Conservation (phyloP, 2,113 vertebrate genomes). For the Prietella phreatophila region DNA sequence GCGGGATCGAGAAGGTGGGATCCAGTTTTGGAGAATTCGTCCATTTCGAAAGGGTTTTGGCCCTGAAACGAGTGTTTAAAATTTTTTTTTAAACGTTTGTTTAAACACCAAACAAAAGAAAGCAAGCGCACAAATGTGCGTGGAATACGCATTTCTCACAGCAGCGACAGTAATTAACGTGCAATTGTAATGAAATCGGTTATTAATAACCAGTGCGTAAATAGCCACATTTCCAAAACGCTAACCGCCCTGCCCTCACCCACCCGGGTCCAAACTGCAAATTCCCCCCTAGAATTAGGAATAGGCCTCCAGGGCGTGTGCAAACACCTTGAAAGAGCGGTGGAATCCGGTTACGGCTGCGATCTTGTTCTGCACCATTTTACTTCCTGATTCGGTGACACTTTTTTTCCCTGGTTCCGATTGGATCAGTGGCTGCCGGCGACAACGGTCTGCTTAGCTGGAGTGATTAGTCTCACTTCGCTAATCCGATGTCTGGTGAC, state of each 20-base stretch:
- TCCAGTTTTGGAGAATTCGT: constrained; percentile 79
- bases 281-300: no score
- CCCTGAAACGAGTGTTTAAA: constrained; percentile 69
- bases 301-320: background rate
- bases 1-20: constrained; percentile 79
- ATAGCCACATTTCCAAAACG: background rate
- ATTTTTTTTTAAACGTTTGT: background rate
- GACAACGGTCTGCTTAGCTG: constrained; percentile 49
- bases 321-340: constrained; percentile 85
- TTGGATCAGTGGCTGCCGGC: constrained; percentile 57
- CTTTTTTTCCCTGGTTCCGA: constrained; percentile 29
- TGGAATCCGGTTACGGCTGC: constrained; percentile 86
- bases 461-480: constrained; percentile 60
- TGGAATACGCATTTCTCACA: background rate
- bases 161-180: background rate
- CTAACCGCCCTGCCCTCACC: no score
- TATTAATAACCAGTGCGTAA: background rate
- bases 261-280: no score
- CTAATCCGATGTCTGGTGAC: constrained; percentile 66
- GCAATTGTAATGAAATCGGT: no score
- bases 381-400: constrained; percentile 57
- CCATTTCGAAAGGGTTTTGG: constrained; percentile 91
- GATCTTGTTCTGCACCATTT: constrained; percentile 92
- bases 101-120: background rate
- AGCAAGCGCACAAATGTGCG: background rate